Conservation (phyloP, 2,888 invertebrate genomes). For the Pollenia amentaria region DNA sequence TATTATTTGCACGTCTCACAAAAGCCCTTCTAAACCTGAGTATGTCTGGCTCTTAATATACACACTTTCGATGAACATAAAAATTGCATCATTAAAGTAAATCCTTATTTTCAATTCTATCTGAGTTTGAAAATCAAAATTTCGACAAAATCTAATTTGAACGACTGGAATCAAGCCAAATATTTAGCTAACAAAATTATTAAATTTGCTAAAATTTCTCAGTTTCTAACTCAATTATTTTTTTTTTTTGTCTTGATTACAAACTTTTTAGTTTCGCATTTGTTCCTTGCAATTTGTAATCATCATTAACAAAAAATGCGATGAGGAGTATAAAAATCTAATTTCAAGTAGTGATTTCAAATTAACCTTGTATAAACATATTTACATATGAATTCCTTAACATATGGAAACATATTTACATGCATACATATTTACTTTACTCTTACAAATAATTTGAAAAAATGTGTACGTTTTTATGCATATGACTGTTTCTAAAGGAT, state of each 20-base stretch:
- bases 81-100: no score
- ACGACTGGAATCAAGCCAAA: neutral
- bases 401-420: neutral
- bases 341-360: constrained; percentile 35
- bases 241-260: neutral
- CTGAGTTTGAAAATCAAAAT: no score
- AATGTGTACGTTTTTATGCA: neutral
- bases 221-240: neutral
- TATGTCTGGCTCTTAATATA: no score
- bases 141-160: neutral
- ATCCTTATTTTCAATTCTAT: no score
- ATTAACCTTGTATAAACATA: constrained; percentile 20
- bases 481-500: neutral
- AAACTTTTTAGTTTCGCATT: neutral
- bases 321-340: constrained; percentile 9
- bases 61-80: no score
- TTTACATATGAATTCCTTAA: neutral
- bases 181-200: neutral
- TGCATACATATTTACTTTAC: neutral
- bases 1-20: no score
- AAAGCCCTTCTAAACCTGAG: no score
- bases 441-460: no score
- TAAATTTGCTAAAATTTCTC: neutral
- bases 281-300: neutral
- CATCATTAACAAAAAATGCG: constrained; percentile 1